Evolutionary conservation across 2,113 vertebrate species (phyloP).

Genomic region (Eleginops maclovinus): DNA sequence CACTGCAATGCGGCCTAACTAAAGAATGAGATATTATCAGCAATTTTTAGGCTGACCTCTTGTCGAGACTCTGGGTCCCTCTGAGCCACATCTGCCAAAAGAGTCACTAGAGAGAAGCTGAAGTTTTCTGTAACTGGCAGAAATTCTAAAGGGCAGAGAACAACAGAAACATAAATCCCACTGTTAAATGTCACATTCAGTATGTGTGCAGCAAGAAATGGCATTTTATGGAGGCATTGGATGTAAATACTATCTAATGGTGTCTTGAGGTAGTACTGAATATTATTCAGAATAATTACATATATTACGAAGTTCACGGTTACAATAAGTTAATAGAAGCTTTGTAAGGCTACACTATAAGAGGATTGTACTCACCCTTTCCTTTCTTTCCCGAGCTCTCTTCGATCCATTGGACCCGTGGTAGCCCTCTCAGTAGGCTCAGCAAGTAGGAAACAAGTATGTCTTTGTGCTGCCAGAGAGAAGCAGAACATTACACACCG

Average conservation of each 20-base stretch:
- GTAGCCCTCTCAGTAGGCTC: conserved; percentile 91
- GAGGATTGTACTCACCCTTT: conserved; percentile 86
- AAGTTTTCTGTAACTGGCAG: conserved; percentile 96
- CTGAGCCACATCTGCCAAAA: conserved; percentile 93
- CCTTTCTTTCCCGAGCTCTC: conserved; percentile 91
- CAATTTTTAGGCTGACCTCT: conserved; percentile 64
- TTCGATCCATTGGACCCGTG: conserved; percentile 96
- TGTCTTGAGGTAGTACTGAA: not conserved
- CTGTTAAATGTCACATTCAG: not conserved
- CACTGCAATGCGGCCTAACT: not conserved
- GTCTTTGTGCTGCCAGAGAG: conserved; percentile 91
- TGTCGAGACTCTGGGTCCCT: conserved; percentile 74
- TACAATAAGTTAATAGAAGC: conserved; percentile 6
- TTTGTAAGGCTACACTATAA: conserved; percentile 33
- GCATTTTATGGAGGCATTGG: not conserved
- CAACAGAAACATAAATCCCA: not conserved
- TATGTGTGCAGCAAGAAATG: not conserved
- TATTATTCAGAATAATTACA: conserved; percentile 1
- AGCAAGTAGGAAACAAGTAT: conserved; percentile 92
- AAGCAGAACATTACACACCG: conserved; percentile 59
- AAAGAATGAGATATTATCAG: not conserved
- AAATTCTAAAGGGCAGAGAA: conserved; percentile 78
- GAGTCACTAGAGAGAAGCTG: conserved; percentile 94
- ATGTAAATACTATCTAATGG: not conserved
- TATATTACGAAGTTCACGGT: not conserved